These are phyloP conservation scores for Salpingus planirostris DNA, from an alignment of 2,888 invertebrate species.

Conservation along the genomic window DNA sequence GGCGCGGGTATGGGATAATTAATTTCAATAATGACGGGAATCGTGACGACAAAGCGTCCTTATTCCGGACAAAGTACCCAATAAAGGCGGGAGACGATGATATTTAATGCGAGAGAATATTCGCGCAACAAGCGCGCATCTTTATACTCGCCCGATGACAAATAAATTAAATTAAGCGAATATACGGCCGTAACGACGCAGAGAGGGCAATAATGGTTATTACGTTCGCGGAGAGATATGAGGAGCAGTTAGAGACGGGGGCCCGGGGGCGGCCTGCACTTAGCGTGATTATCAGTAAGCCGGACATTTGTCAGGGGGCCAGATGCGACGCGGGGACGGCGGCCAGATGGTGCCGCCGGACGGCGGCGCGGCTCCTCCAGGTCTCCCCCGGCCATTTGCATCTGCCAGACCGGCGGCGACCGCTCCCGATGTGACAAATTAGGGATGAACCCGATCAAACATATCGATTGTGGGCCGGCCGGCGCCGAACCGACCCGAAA, in stretches of 20 bases:
- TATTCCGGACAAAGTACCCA: background rate
- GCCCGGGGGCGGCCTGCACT: conserved; percentile 31
- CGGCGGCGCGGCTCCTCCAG: conserved; percentile 6
- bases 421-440: conserved; percentile 25
- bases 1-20: conserved; percentile 6
- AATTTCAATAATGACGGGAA: conserved; percentile 6
- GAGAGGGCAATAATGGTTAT: conserved; percentile 33
- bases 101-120: conserved; percentile 11
- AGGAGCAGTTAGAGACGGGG: conserved; percentile 29
- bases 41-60: conserved; percentile 3
- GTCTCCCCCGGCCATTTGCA: background rate
- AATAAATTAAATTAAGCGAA: conserved; percentile 29
- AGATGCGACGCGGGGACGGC: conserved; percentile 20
- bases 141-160: conserved; percentile 24
- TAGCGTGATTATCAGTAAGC: conserved; percentile 35
- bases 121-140: conserved; percentile 25
- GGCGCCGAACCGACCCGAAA: too few relatives aligned
- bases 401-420: too few relatives aligned
- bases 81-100: conserved; percentile 4
- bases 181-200: conserved; percentile 22
- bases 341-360: conserved; percentile 18
- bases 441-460: conserved; percentile 22
- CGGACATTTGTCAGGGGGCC: conserved; percentile 28
- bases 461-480: conserved; percentile 21
- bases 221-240: conserved; percentile 35